These are phyloP conservation scores for Camponotus floridanus DNA, from an alignment of 1,140 invertebrate species.

Conservation along the genomic window DNA sequence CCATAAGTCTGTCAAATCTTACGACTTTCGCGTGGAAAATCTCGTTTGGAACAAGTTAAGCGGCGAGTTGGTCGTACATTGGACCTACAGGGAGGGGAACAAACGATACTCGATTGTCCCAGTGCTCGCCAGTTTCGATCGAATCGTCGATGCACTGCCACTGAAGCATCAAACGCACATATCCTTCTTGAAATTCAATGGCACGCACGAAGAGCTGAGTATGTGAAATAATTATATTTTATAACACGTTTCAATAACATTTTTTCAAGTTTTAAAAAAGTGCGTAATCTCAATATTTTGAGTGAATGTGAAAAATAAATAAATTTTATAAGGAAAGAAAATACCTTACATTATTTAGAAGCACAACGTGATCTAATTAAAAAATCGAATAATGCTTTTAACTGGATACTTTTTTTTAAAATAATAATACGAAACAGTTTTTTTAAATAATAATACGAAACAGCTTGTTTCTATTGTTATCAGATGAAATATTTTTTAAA, in stretches of 20 bases:
- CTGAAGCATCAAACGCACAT: slow-evolving; percentile 46
- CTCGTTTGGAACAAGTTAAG: slow-evolving; percentile 79
- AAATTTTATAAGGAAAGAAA: neutral
- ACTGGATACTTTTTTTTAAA: neutral
- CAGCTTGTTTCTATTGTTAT: too few relatives aligned
- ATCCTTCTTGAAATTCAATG: slow-evolving; percentile 72
- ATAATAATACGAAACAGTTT: neutral
- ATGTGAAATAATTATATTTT: neutral
- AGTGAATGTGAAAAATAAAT: neutral
- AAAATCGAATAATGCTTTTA: neutral
- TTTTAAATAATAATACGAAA: neutral
- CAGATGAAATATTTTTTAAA: too few relatives aligned
- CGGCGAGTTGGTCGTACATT: slow-evolving; percentile 80
- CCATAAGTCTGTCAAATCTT: slow-evolving; percentile 66
- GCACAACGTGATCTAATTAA: neutral
- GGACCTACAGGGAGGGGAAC: slow-evolving; percentile 68
- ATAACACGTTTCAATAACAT: neutral
- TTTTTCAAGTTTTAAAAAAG: neutral
- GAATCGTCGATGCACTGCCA: slow-evolving; percentile 75
- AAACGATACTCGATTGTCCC: slow-evolving; percentile 63
- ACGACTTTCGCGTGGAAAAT: slow-evolving; percentile 67
- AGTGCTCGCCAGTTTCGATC: slow-evolving; percentile 74
- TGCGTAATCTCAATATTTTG: neutral
- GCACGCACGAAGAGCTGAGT: slow-evolving; percentile 77
- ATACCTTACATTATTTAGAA: too few relatives aligned